Percentiles rank a stretch among this genome's conserved stretches.
phyloP scores from a whole-genome alignment of 2,888 invertebrate genomes.

The Panopea generosa region DNA sequence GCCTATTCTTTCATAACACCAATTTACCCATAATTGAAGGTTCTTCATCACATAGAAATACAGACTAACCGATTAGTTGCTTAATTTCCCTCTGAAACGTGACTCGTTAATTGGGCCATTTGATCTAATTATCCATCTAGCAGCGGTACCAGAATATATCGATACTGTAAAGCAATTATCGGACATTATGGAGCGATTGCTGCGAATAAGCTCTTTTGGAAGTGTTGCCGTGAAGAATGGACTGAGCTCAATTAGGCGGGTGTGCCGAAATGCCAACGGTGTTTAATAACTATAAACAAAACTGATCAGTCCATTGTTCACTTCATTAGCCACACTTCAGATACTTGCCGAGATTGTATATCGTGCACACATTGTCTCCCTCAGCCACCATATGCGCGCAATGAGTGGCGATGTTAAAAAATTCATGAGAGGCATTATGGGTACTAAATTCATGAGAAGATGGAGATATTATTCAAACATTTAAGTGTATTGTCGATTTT shows the following conservation, averaged over 20 bases:
- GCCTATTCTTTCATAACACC: too few relatives aligned
- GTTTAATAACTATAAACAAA: slow-evolving; percentile 32
- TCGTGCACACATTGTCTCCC: slow-evolving; percentile 12
- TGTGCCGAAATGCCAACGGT: slow-evolving; percentile 4
- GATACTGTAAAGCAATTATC: slow-evolving; percentile 35
- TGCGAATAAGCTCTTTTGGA: slow-evolving; percentile 35
- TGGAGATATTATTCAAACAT: slow-evolving; percentile 22
- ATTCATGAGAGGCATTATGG: slow-evolving; percentile 33
- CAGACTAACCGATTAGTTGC: slow-evolving; percentile 9
- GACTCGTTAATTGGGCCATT: slow-evolving; percentile 33
- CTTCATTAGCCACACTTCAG: slow-evolving; percentile 44
- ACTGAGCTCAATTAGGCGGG: slow-evolving; percentile 39
- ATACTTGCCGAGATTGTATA: slow-evolving; percentile 28
- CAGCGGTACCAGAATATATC: slow-evolving; percentile 22
- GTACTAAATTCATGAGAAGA: slow-evolving; percentile 3
- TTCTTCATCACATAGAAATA: neutral
- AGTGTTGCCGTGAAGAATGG: slow-evolving; percentile 33
- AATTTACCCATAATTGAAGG: neutral
- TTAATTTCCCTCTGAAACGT: slow-evolving; percentile 38
- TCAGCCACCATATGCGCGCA: slow-evolving; percentile 41
- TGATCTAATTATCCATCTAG: slow-evolving; percentile 37
- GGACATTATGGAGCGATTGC: slow-evolving; percentile 42
- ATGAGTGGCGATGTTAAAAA: slow-evolving; percentile 34
- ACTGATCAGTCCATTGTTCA: slow-evolving; percentile 49
- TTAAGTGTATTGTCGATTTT: slow-evolving; percentile 20